Evolutionary conservation across 35 echinoderm and acorn worm genomes (phyloP).

Genomic region (Ophioderma brevispina): DNA sequence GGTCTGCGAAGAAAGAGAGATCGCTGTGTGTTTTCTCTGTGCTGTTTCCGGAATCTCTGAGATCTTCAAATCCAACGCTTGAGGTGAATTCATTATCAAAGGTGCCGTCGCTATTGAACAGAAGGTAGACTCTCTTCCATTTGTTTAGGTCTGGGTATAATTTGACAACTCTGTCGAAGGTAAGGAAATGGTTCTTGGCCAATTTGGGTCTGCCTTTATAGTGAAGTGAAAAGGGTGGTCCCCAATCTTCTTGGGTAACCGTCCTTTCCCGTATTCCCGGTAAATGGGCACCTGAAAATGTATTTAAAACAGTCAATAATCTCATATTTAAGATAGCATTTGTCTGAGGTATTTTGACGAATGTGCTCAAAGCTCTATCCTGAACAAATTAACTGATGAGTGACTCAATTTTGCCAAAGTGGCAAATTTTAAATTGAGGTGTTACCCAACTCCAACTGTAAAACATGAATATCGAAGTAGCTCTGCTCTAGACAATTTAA

Average conservation of each 20-base stretch:
- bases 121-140: conserved; percentile 76
- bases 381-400: no score
- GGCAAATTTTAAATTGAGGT: no score
- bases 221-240: conserved; percentile 66
- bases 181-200: conserved; percentile 89
- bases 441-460: no score
- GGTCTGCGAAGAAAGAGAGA: no score
- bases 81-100: conserved; percentile 96
- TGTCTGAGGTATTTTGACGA: no score
- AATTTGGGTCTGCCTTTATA: conserved; percentile 85
- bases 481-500: no score
- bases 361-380: no score
- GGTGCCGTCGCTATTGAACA: conserved; percentile 75
- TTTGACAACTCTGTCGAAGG: conserved; percentile 55
- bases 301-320: background rate
- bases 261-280: conserved; percentile 83
- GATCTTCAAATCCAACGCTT: conserved; percentile 90
- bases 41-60: conserved; percentile 20
- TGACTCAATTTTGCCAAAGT: no score
- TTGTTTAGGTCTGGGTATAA: conserved; percentile 82
- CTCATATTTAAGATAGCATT: no score
- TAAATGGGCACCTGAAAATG: conserved; percentile 66
- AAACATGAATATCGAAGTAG: no score
- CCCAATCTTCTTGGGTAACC: conserved; percentile 80
- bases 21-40: no score